Percentiles rank a stretch among this genome's conserved stretches.
phyloP scores from a whole-genome alignment of 2,888 invertebrate genomes.

The Strigamia transsilvanica region DNA sequence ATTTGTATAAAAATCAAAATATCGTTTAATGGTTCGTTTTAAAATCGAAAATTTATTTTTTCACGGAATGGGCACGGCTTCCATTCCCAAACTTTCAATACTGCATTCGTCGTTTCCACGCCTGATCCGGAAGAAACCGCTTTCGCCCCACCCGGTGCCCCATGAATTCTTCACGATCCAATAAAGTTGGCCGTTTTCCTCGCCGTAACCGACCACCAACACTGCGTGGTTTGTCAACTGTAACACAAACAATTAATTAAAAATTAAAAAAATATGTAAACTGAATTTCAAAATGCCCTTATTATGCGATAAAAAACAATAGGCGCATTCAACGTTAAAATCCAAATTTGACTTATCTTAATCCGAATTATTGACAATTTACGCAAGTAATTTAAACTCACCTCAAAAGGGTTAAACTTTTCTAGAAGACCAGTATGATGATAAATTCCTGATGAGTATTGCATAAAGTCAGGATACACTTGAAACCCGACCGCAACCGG shows the following conservation, averaged over 20 bases:
- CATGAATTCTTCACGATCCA: constrained; percentile 61
- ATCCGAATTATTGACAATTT: too few relatives aligned
- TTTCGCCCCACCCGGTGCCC: constrained; percentile 61
- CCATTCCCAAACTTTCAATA: constrained; percentile 54
- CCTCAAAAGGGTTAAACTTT: constrained; percentile 65
- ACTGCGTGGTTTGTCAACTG: constrained; percentile 67
- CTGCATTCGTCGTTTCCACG: constrained; percentile 59
- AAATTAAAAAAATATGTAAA: constrained; percentile 11
- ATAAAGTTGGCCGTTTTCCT: constrained; percentile 59
- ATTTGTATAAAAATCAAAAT: too few relatives aligned
- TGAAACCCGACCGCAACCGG: constrained; percentile 66
- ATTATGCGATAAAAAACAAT: too few relatives aligned
- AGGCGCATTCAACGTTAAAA: too few relatives aligned
- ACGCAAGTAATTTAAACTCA: too few relatives aligned
- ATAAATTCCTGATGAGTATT: constrained; percentile 65
- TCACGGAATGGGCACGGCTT: constrained; percentile 53
- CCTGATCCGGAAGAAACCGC: constrained; percentile 60
- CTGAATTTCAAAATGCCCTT: too few relatives aligned
- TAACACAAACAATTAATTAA: constrained; percentile 59
- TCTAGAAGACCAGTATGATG: constrained; percentile 62
- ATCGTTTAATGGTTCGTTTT: too few relatives aligned
- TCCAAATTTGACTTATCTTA: too few relatives aligned
- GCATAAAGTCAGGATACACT: constrained; percentile 65
- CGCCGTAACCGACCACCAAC: constrained; percentile 66
- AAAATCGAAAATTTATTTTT: too few relatives aligned